A percentile compares a stretch with the other conserved stretches of the same genome.
phyloP scores from a whole-genome alignment of 2,113 vertebrate species.

The Oncorhynchus keta region DNA sequence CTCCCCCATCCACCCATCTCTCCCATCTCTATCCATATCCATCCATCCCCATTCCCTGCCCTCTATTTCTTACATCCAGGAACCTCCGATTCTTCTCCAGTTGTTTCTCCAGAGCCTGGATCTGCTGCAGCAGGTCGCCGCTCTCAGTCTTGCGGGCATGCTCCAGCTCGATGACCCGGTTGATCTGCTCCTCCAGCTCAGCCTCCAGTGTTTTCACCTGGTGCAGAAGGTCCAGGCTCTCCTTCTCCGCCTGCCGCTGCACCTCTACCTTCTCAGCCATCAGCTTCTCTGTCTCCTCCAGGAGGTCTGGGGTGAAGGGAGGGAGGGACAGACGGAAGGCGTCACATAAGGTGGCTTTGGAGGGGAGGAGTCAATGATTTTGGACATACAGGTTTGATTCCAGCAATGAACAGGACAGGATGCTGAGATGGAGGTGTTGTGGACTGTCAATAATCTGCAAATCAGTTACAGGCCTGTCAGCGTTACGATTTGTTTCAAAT shows the following conservation, averaged over 20 bases:
- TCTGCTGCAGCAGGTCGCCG: slow-evolving; percentile 87
- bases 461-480: background rate
- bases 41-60: background rate
- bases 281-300: slow-evolving; percentile 96
- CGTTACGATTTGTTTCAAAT: too few species aligned
- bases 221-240: slow-evolving; percentile 83
- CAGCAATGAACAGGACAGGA: slow-evolving; percentile 35
- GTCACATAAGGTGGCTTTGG: background rate
- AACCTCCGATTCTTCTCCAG: slow-evolving; percentile 95
- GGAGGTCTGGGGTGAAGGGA: slow-evolving; percentile 77
- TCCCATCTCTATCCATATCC: background rate
- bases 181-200: slow-evolving; percentile 95
- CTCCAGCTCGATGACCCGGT: slow-evolving; percentile 83
- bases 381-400: slow-evolving; percentile 21
- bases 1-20: background rate
- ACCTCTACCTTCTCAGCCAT: slow-evolving; percentile 97
- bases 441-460: slow-evolving; percentile 43
- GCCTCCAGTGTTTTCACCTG: slow-evolving; percentile 89
- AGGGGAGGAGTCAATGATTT: slow-evolving; percentile 1
- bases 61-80: slow-evolving; percentile 86
- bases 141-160: slow-evolving; percentile 79
- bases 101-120: slow-evolving; percentile 93
- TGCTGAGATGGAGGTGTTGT: slow-evolving; percentile 44
- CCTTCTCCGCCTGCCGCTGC: slow-evolving; percentile 94
- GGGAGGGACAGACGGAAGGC: background rate